Conservation (phyloP, 1,140 invertebrate genomes). For the Ooceraea biroi region DNA sequence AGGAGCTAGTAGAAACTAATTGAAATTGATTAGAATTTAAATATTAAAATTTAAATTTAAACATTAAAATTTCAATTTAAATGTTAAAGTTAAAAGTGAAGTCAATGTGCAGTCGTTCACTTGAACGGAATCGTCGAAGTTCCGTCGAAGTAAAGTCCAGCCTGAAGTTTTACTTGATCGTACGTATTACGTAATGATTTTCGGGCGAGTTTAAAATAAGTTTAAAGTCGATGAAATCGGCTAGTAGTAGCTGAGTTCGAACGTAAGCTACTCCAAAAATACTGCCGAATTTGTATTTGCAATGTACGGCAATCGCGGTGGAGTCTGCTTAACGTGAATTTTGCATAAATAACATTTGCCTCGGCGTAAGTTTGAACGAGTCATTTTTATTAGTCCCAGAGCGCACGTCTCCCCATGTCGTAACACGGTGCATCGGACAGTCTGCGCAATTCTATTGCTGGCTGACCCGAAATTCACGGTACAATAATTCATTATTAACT, state of each 20-base stretch:
- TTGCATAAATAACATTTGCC: conserved; percentile 54
- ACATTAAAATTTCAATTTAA: no score
- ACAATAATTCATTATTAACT: conserved; percentile 75
- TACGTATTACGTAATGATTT: no score
- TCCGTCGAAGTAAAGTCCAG: conserved; percentile 19
- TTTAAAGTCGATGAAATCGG: no score
- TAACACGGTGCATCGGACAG: conserved; percentile 39
- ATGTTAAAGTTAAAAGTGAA: no score
- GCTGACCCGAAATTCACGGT: conserved; percentile 72
- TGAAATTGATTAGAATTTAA: no score
- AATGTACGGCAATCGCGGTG: conserved; percentile 1
- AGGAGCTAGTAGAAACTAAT: no score
- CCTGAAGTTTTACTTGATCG: neutral
- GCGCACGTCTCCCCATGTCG: conserved; percentile 51
- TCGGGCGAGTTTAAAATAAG: no score
- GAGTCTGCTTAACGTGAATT: conserved; percentile 24
- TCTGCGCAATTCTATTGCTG: conserved; percentile 67
- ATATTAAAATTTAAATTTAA: no score
- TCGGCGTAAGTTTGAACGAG: conserved; percentile 43
- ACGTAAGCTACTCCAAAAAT: neutral
- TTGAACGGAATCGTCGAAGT: conserved; percentile 32
- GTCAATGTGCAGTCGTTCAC: no score
- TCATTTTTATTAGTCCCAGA: conserved; percentile 56
- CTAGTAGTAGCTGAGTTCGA: no score
- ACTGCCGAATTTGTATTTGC: conserved; percentile 12